Evolutionary conservation across 2,888 invertebrate genomes (phyloP).

Genomic region (Drosophila picticornis): DNA sequence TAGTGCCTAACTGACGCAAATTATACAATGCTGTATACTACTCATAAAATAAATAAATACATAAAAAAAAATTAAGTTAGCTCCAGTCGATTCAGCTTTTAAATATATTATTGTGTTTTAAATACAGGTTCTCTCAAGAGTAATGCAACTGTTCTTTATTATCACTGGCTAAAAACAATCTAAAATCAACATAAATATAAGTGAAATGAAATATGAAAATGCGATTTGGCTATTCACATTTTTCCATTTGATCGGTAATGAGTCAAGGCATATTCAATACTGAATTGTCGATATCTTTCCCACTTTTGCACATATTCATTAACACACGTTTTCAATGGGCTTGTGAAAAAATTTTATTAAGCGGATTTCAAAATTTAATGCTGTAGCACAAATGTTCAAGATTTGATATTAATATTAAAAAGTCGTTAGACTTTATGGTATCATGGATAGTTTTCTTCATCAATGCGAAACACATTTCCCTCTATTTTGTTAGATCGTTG

Average conservation of each 20-base stretch:
- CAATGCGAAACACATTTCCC: not conserved
- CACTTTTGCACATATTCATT: not conserved
- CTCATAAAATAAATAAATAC: not conserved
- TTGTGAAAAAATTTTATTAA: not conserved
- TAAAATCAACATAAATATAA: too few relatives aligned
- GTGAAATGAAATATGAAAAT: too few relatives aligned
- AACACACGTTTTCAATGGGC: not conserved
- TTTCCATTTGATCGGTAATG: not conserved
- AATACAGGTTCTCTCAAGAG: not conserved
- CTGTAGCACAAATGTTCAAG: not conserved
- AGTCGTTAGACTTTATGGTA: not conserved
- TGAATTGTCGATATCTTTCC: not conserved
- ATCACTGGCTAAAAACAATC: not conserved
- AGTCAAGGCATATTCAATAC: not conserved
- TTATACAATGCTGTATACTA: not conserved
- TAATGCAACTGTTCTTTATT: not conserved
- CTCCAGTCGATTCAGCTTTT: slow-evolving; percentile 18
- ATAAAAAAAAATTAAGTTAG: not conserved
- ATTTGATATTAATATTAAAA: not conserved
- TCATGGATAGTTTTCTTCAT: not conserved
- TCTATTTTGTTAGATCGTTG: not conserved
- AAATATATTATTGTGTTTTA: not conserved
- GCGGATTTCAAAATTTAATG: not conserved
- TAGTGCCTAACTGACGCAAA: not conserved
- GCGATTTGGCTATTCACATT: not conserved